Base-by-base conservation (phyloP, 2,797 vertebrate genomes). In the Cichlasoma orientale region DNA sequence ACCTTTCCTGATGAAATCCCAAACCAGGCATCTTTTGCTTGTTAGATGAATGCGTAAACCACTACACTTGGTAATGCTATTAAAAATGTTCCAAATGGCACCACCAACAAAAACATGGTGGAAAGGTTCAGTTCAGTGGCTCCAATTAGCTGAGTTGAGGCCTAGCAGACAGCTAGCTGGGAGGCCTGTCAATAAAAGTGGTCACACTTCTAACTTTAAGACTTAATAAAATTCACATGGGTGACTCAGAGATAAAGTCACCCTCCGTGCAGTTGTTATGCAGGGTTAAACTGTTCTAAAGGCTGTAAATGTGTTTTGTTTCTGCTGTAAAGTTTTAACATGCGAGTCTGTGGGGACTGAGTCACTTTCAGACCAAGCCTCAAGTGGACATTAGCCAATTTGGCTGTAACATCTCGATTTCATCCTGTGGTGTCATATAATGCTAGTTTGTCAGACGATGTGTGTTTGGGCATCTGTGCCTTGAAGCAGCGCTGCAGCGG, bases 221-320 rank as follows among this genome's bases (percentile, higher is more conserved):
- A n/a, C 11, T 38, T 0, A 59, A 59, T 38, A 3, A 38, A 21
- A 2, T 59, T 59, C 19, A 13, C 36, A n/a, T 59, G 58, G n/a
- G 38, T 33, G 33, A 33, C 33, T 33, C 7, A 2, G 8, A 33
- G 33, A 8, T 31, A 2, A 31, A 31, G 29, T 31, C 29, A 31
- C 5, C 33, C 33, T 8, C 2, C 8, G 2, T 9, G 38, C 21
- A 0, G 33, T 23, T 23, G 33, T 14, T 41, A 16, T 41, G 12
- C 14, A 16, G 58, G 13, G 23, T 1, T 61, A 61, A 61, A 25
- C 58, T 36, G 14, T 61, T 11, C 36, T 0, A 41, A 19, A 63
- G 1, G 38, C 58, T 41, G 58, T 63, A 41, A 63, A 63, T 16
- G n/a, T 61, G 36, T 63, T 18, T 18, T 41, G 4, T 16, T 61